Evolutionary conservation across 2,888 invertebrate species (phyloP), one percentile per base, ranked within the genome.

Genomic region (Limnephilus lunatus): DNA sequence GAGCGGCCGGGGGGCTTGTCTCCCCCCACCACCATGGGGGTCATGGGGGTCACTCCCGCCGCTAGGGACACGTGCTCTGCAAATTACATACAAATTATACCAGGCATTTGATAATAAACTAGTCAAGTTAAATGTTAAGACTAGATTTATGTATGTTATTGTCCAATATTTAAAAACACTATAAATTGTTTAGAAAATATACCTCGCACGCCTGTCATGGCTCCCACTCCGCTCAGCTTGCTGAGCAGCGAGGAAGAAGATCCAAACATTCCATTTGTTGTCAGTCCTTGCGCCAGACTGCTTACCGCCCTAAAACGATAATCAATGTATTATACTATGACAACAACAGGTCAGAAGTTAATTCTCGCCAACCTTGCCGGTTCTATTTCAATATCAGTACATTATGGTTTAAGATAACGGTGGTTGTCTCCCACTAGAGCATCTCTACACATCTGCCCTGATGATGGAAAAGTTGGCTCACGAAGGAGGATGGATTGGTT

Each of bases 211-310:
- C 96, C 96, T 95, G 96, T 96, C 95, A 96, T 96, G 94, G 95
- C 95, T 94, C 96, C 96, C 25, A 68, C 68, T 39, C 96, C 96
- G 94, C 96, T 95, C 93, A 96, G 95, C 95, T 96, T 96, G 95
- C 96, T 96, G 94, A 96, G 95, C 94, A 96, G 94, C 32, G 98
- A 97, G 32, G 98, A 97, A 94, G 97, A 97, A 30, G 98, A 97
- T 93, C 98, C 98, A 95, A 98, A 98, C 96, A 98, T 97, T 93
- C 97, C 97, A 94, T 97, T 97, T 89, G 97, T 97, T 82, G 97
- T 97, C 93, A 97, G 95, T 94, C 97, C 97, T 94, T 96, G 96
- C 93, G 96, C 95, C 95, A 96, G 95, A 95, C 96, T 96, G 95
- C 96, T 96, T 94, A 96, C 96, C 94, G 95, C 95, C 95, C 96